Conservation (phyloP, 2,797 vertebrate genomes). For the Acomys russatus region DNA sequence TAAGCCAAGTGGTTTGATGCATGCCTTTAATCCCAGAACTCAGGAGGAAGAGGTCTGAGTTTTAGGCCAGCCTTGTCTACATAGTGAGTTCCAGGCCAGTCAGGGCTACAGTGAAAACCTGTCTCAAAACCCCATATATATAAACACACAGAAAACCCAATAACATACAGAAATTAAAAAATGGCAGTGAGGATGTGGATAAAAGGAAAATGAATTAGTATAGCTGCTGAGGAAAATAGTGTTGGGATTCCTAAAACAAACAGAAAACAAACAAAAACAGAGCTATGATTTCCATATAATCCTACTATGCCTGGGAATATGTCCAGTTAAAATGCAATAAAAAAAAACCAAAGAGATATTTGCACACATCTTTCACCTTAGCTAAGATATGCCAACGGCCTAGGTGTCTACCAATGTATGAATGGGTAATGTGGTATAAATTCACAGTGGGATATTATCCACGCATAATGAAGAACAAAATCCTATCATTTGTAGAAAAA, state of each 20-base stretch:
- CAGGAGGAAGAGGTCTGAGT: neutral
- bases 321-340: neutral
- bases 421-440: neutral
- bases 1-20: neutral
- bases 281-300: neutral
- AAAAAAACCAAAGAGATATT: neutral
- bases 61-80: neutral
- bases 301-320: neutral
- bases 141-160: neutral
- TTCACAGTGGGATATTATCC: neutral
- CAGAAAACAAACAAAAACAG: neutral
- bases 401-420: neutral
- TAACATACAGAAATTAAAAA: neutral
- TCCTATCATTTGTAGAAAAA: neutral
- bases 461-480: neutral
- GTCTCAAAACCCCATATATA: neutral
- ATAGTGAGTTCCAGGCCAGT: neutral
- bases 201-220: neutral
- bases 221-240: neutral
- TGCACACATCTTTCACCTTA: neutral
- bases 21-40: neutral
- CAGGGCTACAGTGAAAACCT: neutral
- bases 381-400: neutral
- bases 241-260: neutral
- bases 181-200: neutral